Conservation (phyloP, 2,797 vertebrate genomes). For the Momotus momota region DNA sequence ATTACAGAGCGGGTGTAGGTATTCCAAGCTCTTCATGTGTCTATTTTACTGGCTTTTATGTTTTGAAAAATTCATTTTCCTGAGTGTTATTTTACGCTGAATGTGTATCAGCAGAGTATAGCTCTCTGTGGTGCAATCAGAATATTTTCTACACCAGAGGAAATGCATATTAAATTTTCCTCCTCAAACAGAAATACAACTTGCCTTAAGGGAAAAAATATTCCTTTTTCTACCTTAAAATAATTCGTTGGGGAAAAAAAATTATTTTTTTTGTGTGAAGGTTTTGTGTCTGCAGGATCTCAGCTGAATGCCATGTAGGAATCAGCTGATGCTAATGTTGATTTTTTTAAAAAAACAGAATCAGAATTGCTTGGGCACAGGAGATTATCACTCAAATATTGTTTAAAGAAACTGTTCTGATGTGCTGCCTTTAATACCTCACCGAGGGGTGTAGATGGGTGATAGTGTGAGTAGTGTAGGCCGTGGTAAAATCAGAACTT, state of each 20-base stretch:
- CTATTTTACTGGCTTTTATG: not conserved
- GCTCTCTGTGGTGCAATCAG: not conserved
- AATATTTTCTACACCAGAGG: not conserved
- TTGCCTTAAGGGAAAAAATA: not conserved
- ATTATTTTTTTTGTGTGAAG: not conserved
- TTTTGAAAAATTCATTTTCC: not conserved
- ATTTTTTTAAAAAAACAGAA: not conserved
- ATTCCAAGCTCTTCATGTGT: not conserved
- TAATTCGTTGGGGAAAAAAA: not conserved
- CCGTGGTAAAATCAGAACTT: not conserved
- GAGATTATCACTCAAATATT: not conserved
- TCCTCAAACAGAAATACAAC: not conserved
- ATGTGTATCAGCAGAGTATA: not conserved
- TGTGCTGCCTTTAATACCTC: not conserved
- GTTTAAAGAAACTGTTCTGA: not conserved
- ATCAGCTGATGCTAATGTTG: not conserved
- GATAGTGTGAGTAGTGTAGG: not conserved
- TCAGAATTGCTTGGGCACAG: not conserved
- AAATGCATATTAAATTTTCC: not conserved
- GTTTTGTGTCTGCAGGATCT: not conserved
- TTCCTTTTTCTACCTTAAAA: not conserved
- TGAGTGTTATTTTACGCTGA: not conserved
- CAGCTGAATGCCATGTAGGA: not conserved
- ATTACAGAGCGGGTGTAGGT: not conserved
- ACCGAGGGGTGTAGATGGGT: fast-evolving